A percentile compares a stretch with the other conserved stretches of the same genome.
These are phyloP conservation scores for Cladorhizidae sp. DNA, from an alignment of 37 sponge, comb jelly and placozoan genomes.

Conservation along the genomic window DNA sequence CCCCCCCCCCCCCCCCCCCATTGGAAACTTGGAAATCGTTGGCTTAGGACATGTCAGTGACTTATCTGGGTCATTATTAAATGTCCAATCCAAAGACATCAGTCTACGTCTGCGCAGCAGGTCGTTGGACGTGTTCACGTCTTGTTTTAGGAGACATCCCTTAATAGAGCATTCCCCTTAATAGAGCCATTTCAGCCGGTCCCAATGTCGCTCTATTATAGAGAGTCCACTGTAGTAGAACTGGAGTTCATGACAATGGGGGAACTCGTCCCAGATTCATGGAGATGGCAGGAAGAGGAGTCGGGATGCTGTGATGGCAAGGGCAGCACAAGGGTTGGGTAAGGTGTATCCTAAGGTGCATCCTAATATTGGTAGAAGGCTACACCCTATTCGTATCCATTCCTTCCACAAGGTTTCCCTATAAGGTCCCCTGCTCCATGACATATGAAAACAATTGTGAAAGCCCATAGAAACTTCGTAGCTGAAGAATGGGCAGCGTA, in stretches of 20 bases:
- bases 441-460: conserved; percentile 13
- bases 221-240: too few relatives aligned
- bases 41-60: too few relatives aligned
- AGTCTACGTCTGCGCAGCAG: too few relatives aligned
- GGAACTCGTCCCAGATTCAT: conserved; percentile 30
- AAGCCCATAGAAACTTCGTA: not conserved
- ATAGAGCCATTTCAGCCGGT: too few relatives aligned
- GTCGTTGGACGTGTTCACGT: too few relatives aligned
- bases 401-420: conserved; percentile 20
- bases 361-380: conserved; percentile 32
- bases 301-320: not conserved
- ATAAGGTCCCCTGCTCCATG: conserved; percentile 6
- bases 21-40: too few relatives aligned
- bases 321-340: not conserved
- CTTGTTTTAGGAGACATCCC: too few relatives aligned
- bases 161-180: too few relatives aligned
- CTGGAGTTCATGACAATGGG: conserved; percentile 27
- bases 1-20: too few relatives aligned
- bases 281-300: conserved; percentile 15
- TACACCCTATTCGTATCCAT: conserved; percentile 18
- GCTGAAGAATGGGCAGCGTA: conserved; percentile 27
- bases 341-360: conserved; percentile 31
- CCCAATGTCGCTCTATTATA: too few relatives aligned
- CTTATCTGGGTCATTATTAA: too few relatives aligned
- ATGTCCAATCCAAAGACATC: too few relatives aligned